Conservation (phyloP, 2,888 invertebrate genomes). For the Chalcosyrphus nemorum region DNA sequence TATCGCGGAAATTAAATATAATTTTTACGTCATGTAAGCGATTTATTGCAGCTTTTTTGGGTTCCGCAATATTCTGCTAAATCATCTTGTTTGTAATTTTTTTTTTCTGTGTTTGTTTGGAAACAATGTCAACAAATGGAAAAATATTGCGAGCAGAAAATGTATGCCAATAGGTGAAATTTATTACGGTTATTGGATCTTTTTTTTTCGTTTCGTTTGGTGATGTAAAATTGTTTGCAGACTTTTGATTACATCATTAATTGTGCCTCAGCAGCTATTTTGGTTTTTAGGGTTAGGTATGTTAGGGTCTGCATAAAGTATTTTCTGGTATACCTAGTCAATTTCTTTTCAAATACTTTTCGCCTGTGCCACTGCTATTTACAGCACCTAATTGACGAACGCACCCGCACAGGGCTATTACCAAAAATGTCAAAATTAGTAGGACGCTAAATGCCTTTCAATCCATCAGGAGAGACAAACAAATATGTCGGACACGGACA, state of each 20-base stretch:
- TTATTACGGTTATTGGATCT: conserved; percentile 17
- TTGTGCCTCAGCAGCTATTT: background rate
- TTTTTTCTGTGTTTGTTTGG: background rate
- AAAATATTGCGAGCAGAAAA: background rate
- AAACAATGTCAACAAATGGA: conserved; percentile 14
- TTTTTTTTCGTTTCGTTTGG: background rate
- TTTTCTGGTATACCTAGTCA: too few species aligned
- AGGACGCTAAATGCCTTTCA: too few species aligned
- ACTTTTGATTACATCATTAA: conserved; percentile 13
- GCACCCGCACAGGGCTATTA: too few species aligned
- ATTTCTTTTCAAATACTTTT: too few species aligned
- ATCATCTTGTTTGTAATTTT: conserved; percentile 9
- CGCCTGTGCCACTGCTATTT: too few species aligned
- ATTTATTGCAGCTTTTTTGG: background rate
- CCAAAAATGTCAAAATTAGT: too few species aligned
- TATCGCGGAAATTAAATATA: conserved; percentile 6
- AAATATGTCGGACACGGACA: too few species aligned
- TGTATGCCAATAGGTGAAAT: conserved; percentile 35
- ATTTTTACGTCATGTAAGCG: conserved; percentile 11
- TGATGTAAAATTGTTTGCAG: background rate
- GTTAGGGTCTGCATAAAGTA: too few species aligned
- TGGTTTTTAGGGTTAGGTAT: background rate
- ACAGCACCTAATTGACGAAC: too few species aligned
- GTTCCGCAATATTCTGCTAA: conserved; percentile 18
- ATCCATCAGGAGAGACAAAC: too few species aligned